Conservation (phyloP, 2,797 vertebrate species). For the Cyprinella venusta region DNA sequence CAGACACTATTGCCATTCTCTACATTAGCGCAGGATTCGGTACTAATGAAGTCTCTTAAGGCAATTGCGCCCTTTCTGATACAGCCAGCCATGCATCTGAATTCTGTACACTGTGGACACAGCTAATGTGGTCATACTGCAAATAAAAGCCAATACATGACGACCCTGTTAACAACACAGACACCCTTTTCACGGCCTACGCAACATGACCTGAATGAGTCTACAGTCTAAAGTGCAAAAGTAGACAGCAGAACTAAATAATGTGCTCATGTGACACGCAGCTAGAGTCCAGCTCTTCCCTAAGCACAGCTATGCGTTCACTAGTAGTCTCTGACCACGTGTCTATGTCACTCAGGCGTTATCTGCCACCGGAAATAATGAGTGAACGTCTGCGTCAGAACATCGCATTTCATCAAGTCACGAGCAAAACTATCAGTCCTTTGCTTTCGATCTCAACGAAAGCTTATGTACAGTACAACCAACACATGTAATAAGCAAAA, state of each 20-base stretch:
- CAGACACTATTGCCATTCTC: slow-evolving; percentile 50
- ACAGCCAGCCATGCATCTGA: slow-evolving; percentile 3
- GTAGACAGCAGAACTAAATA: slow-evolving; percentile 58
- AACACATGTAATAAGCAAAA: not conserved
- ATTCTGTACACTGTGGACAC: slow-evolving; percentile 4
- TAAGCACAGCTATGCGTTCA: slow-evolving; percentile 52
- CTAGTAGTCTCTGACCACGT: slow-evolving; percentile 57
- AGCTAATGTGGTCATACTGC: slow-evolving; percentile 1
- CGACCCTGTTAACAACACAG: slow-evolving; percentile 42
- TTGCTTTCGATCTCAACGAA: slow-evolving; percentile 25
- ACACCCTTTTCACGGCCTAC: slow-evolving; percentile 30
- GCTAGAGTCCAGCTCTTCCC: slow-evolving; percentile 49
- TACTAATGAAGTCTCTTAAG: slow-evolving; percentile 51
- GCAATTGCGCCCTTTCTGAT: slow-evolving; percentile 26
- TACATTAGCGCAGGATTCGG: slow-evolving; percentile 40
- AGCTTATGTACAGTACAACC: not conserved
- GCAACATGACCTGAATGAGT: slow-evolving; percentile 47
- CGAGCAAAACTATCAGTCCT: slow-evolving; percentile 1
- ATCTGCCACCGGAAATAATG: slow-evolving; percentile 61
- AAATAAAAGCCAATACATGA: slow-evolving; percentile 28
- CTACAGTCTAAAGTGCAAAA: slow-evolving; percentile 57
- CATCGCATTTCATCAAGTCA: slow-evolving; percentile 26
- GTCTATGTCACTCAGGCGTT: slow-evolving; percentile 64
- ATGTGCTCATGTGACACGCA: slow-evolving; percentile 60
- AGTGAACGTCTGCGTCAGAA: slow-evolving; percentile 41